Base-by-base conservation (phyloP, 1,140 invertebrate species). In the Holotrichia oblita region DNA sequence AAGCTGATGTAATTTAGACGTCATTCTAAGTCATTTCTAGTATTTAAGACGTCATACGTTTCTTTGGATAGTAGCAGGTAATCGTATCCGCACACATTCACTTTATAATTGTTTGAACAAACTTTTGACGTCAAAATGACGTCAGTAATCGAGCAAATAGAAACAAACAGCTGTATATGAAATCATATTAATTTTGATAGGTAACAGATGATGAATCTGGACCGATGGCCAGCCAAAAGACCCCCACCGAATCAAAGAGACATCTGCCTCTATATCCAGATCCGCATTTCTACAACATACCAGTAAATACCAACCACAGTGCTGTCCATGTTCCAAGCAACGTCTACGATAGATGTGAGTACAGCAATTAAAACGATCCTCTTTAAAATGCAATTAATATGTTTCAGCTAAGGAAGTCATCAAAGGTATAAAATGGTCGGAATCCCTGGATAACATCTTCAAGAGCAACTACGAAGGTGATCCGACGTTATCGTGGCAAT, bases 251-350 rank as follows among this genome's bases (percentile, higher is more conserved):
- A 22, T 76, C 44, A 2, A 76, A 76, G 20, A 76, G 75, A 27
- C 6, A 27, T 34, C 20, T 93, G n/a, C 86, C 90, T 0, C 84
- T 96, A 24, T 91, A 90, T 59, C 88, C 89, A 72, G 94, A 95
- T 86, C 86, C 89, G 20, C 93, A 96, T 83, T 98, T 98, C 83
- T 93, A 92, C 79, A 91, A 93, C 83, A 93, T 93, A 22, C 88
- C 91, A 10, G 95, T 98, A 3, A 98, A 98, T 86, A 91, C 91
- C 6, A 94, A 91, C 84, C 90, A 93, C 85, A 98, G 96, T 82
- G 94, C 96, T 42, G 95, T 99, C 6, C 97, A 99, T 86, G 96
- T 99, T 6, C 97, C 98, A 1, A 98, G 96, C 27, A 98, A 98
- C 87, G 97, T 99, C 55, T 99, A 94, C 85, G 95, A 97, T 83